Base-by-base conservation (phyloP, 1,140 invertebrate genomes). In the Drosophila arizonae region DNA sequence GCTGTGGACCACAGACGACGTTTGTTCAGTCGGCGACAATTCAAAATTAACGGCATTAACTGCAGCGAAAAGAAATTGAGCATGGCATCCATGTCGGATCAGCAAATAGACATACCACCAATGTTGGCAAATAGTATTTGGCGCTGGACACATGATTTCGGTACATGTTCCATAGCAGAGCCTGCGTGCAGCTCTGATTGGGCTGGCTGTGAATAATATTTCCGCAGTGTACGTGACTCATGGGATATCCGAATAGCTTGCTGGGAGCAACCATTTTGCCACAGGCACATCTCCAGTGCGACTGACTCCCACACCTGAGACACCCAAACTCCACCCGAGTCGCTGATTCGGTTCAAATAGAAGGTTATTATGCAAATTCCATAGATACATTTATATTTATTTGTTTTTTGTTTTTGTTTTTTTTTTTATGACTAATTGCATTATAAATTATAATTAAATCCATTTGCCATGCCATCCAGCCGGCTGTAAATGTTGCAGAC, bases 101-200 rank as follows among this genome's bases (percentile, higher is more conserved):
- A 51, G 28, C 0, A 2, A 39, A 21, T 26, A 3, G 46, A 64
- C 82, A 50, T 57, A 87, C 84, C 79, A 88, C 26, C 39, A 86
- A 43, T 43, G 80, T 11, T 1, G 84, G 84, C 13, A 61, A 56
- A 64, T 82, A 88, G 36, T 87, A 87, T 56, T 77, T 82, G 2
- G 55, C 65, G 50, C 84, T 71, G 11, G 79, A 81, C 50, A 86
- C 46, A 56, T 79, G 69, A 56, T 81, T 82, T 8, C 79, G 76
- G 24, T 72, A 87, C 3, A 87, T 17, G 61, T 73, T 87, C 82
- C 84, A 80, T 13, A 81, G 24, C 1, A 82, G 43, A 0, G 79
- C 61, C 46, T 77, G 28, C 0, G 67, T 78, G 52, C 85, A 89
- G 26, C 62, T 76, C 26, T 76, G 77, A 50, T 74, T 30, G 9